Base-by-base conservation (phyloP, 1,140 invertebrate genomes). In the Zaprionus gabonicus region DNA sequence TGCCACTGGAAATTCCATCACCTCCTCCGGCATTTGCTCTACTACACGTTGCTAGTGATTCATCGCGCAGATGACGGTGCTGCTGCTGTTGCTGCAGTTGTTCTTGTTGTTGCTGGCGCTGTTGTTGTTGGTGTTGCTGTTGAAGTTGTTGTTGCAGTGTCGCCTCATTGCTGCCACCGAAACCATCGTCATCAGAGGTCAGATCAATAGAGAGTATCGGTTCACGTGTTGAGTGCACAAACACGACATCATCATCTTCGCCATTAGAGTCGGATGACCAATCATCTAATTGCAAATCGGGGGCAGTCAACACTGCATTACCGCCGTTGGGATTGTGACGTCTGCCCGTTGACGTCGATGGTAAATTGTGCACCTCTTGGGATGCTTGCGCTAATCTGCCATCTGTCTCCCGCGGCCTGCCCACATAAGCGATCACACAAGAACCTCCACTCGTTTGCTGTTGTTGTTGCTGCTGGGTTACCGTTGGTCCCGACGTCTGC, bases 201-300 rank as follows among this genome's bases (percentile, higher is more conserved):
- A 92, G 57, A 64, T 92, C 91, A 53, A 92, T 92, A 2, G 91
- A 92, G 1, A 91, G 75, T 53, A 92, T 92, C 4, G 91, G 91
- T 58, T 92, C 91, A 4, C 86, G 69, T 10, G 88, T 93, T 15
- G 92, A 93, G 80, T 92, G 91, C 2, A 93, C 91, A 73, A 92
- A 93, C 1, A 93, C 90, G 13, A 93, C 90, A 64, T 95, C 95
- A 72, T 95, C 95, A 91, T 95, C 95, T 70, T 94, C 94, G 57
- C 94, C 94, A 53, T 90, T 88, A 0, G 95, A 95, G 87, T 96
- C 96, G 0, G 95, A 96, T 0, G 95, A 94, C 95, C 96, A 97
- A 86, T 97, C 83, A 34, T 88, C 96, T 55, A 97, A 92, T 92
- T 97, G 96, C 38, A 97, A 93, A 93, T 97, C 96, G 3, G 96